phyloP scores from a whole-genome alignment of 2,797 vertebrate species.

The Paramormyrops hopkinsi region DNA sequence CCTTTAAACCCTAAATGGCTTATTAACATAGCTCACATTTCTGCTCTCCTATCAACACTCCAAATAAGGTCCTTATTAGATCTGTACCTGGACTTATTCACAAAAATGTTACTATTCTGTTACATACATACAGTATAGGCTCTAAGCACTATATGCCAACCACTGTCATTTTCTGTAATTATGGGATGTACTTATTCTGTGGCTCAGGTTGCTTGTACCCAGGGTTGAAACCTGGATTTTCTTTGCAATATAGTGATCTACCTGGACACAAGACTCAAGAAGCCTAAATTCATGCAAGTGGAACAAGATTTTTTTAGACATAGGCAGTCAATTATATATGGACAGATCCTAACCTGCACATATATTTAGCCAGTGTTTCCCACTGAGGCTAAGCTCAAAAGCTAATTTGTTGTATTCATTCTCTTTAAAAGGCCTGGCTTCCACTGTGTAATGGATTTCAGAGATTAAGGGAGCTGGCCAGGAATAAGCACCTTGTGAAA shows the following conservation, averaged over 20 bases:
- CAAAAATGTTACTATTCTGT: constrained; percentile 8
- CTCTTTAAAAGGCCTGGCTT: not conserved
- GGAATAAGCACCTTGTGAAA: not conserved
- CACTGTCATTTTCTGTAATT: constrained; percentile 16
- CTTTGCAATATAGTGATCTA: not conserved
- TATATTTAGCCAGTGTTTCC: not conserved
- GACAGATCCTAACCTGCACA: not conserved
- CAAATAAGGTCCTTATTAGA: constrained; percentile 55
- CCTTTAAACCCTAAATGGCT: constrained; percentile 61
- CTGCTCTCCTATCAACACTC: constrained; percentile 58
- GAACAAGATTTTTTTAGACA: not conserved
- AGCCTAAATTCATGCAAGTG: not conserved
- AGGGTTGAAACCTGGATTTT: not conserved
- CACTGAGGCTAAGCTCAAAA: not conserved
- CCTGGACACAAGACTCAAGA: not conserved
- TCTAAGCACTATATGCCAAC: not conserved
- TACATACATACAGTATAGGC: not conserved
- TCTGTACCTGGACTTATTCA: constrained; percentile 17
- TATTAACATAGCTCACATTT: constrained; percentile 57
- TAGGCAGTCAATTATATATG: not conserved
- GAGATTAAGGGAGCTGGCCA: not conserved
- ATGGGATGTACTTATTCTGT: not conserved
- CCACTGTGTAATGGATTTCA: not conserved
- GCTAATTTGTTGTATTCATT: not conserved
- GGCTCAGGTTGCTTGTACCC: not conserved